Conservation (phyloP, 2,113 vertebrate genomes). For the Centropus bengalensis region DNA sequence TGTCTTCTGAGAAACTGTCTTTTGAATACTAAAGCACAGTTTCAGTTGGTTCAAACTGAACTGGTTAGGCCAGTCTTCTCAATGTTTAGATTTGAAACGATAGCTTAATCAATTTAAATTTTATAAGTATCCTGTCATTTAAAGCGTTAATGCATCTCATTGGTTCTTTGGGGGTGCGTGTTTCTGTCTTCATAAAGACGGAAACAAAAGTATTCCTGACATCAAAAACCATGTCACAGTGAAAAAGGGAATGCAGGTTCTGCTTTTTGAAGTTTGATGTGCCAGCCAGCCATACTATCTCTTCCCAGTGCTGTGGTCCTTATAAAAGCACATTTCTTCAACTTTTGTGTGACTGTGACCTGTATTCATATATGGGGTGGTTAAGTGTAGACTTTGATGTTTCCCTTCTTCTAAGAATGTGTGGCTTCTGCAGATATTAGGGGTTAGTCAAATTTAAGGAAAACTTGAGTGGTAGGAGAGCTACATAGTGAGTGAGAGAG, state of each 20-base stretch:
- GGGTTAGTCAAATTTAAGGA: neutral
- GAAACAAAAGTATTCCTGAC: neutral
- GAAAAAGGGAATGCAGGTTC: neutral
- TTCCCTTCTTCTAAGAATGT: neutral
- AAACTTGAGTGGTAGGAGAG: neutral
- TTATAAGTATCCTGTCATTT: neutral
- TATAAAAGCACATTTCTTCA: neutral
- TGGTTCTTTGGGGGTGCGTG: neutral
- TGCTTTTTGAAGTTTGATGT: neutral
- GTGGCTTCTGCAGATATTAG: neutral
- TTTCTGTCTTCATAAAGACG: neutral
- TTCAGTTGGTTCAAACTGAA: neutral
- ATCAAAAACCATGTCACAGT: neutral
- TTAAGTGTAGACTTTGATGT: neutral
- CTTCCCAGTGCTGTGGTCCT: neutral
- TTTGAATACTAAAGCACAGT: neutral
- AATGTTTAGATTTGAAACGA: neutral
- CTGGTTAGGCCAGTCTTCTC: neutral
- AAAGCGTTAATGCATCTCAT: neutral
- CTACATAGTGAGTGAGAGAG: neutral
- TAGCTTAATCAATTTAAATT: neutral
- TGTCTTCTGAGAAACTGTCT: neutral
- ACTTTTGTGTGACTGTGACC: neutral
- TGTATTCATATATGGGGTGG: neutral
- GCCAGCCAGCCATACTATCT: neutral